A percentile compares a stretch with the other conserved stretches of the same genome.
These are phyloP conservation scores for Hesperophylax magnus DNA, from an alignment of 1,140 invertebrate species.

Conservation along the genomic window DNA sequence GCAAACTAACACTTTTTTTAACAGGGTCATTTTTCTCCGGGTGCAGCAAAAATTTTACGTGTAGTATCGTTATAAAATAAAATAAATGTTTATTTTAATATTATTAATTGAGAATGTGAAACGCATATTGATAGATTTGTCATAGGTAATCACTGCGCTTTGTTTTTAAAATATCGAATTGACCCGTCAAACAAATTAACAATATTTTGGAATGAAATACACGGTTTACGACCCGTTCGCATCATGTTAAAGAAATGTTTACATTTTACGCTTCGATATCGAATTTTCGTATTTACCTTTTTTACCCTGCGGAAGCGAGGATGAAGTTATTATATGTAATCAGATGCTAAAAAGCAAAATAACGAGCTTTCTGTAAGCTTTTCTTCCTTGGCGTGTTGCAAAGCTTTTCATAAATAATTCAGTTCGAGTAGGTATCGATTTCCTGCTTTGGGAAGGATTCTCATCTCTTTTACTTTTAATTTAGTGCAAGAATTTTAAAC, in stretches of 20 bases:
- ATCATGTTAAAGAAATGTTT: background rate
- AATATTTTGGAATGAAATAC: too few relatives aligned
- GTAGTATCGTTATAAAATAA: too few relatives aligned
- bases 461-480: conserved; percentile 37
- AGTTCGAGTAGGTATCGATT: conserved; percentile 50
- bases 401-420: conserved; percentile 56
- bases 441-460: conserved; percentile 45
- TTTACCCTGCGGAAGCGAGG: background rate
- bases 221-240: too few relatives aligned
- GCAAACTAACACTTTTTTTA: too few relatives aligned
- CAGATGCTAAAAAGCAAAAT: conserved; percentile 35
- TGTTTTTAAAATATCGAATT: too few relatives aligned
- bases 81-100: too few relatives aligned
- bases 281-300: conserved; percentile 44
- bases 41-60: too few relatives aligned
- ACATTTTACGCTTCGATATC: conserved; percentile 14
- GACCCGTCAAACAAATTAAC: too few relatives aligned
- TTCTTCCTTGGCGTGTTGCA: conserved; percentile 33
- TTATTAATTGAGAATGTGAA: too few relatives aligned
- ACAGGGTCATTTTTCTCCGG: too few relatives aligned
- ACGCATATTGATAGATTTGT: too few relatives aligned
- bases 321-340: conserved; percentile 29
- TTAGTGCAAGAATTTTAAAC: conserved; percentile 12
- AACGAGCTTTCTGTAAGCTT: conserved; percentile 35
- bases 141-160: too few relatives aligned